Conservation (phyloP, 2,888 invertebrate genomes). For the Cheilosia pagana region DNA sequence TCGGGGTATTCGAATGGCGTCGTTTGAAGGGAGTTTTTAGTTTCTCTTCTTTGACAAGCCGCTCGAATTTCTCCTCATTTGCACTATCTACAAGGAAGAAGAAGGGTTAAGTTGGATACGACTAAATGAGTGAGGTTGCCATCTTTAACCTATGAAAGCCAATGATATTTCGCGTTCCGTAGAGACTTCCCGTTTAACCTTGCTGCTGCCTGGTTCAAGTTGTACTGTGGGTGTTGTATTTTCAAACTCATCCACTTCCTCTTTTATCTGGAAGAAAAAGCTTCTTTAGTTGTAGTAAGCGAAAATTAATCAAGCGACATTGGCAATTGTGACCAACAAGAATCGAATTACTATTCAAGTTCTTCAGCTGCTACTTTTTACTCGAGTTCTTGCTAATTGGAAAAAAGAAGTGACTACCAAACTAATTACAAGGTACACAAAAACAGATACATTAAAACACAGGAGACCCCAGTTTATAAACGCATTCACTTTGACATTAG, state of each 20-base stretch:
- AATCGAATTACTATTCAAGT: too few species aligned
- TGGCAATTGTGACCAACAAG: too few species aligned
- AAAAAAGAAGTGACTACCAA: too few species aligned
- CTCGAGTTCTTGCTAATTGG: too few species aligned
- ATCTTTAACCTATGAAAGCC: conserved; percentile 75
- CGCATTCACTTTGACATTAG: too few species aligned
- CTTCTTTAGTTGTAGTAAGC: not conserved
- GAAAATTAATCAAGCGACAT: not conserved
- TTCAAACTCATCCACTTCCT: not conserved
- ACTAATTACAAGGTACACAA: too few species aligned
- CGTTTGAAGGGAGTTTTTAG: conserved; percentile 83
- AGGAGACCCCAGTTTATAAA: too few species aligned
- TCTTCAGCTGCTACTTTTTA: too few species aligned
- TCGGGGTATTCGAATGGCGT: conserved; percentile 81
- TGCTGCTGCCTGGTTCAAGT: conserved; percentile 14
- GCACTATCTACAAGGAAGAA: conserved; percentile 79
- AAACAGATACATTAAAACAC: too few species aligned
- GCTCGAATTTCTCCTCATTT: conserved; percentile 82
- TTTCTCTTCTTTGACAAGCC: conserved; percentile 82
- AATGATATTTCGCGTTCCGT: conserved; percentile 79
- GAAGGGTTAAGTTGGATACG: not conserved
- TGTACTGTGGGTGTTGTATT: not conserved
- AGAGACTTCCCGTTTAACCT: conserved; percentile 72
- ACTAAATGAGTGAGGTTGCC: not conserved
- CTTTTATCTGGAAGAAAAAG: conserved; percentile 25